Base-by-base conservation (phyloP, 2,113 vertebrate genomes). In the Astatotilapia flaviijosephi region DNA sequence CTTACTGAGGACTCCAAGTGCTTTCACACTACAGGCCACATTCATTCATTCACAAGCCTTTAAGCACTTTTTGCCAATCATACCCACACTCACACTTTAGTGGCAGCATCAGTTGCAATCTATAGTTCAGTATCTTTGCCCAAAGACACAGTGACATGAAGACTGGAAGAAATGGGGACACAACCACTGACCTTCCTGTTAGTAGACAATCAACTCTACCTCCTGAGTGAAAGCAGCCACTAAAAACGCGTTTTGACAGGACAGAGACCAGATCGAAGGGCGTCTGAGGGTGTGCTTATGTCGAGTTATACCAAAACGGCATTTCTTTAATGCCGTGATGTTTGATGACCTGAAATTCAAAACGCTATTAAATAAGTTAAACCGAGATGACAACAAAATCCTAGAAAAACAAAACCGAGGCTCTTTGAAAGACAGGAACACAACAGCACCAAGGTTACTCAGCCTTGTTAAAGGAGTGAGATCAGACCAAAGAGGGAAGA, bases 401-500 rank as follows among this genome's bases (percentile, higher is more conserved):
- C 4, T 51, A 54, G 31, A 6, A 54, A 80, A 54, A 42, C 73
- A 33, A 51, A 77, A 77, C 10, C 33, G 6, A 40, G 15, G 68
- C 62, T 86, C 45, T 84, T 47, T 86, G 53, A 86, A 28, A 68
- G 26, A 79, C 83, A 51, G 82, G 70, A 62, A 80, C 37, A 40
- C 54, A 62, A 62, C 84, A 3, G 70, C 77, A 58, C 53, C 83
- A 79, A 88, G 56, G 85, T 86, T 82, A 81, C 42, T 65, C 73
- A 45, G 70, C 83, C 60, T 73, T 53, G 35, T 58, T 70, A 53
- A 75, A 87, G 82, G 45, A 85, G 73, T 8, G 83, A 82, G 75
- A 88, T 92, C 70, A 42, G 73, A 77, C 73, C 45, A 31, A 83
- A 82, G 86, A 87, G 80, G 68, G 45, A 70, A 82, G 85, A 89